Evolutionary conservation across 92 coral and sea anemone species (phyloP).

Genomic region (Paragorgia papillata): DNA sequence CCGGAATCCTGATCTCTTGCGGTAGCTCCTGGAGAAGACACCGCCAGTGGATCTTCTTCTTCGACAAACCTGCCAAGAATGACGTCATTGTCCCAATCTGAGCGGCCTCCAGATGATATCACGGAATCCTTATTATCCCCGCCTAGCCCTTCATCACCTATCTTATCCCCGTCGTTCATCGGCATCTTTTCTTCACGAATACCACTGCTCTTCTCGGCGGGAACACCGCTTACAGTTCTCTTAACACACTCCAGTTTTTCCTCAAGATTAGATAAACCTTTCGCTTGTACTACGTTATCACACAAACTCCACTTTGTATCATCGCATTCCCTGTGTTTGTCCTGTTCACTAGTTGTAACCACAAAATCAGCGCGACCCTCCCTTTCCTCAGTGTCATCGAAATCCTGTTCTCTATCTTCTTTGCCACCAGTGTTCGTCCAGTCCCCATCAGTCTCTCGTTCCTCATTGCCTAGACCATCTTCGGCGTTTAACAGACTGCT

Average conservation of each 20-base stretch:
- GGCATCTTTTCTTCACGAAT: no score
- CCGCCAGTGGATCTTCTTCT: constrained; percentile 13
- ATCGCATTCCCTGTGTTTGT: no score
- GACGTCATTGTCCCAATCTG: not conserved
- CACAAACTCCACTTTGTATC: no score
- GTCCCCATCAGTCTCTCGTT: not conserved
- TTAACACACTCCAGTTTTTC: no score
- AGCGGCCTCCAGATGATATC: not conserved
- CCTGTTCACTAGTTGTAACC: not conserved
- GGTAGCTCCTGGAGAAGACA: not conserved
- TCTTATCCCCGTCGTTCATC: not conserved
- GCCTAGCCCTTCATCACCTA: not conserved
- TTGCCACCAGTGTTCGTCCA: not conserved
- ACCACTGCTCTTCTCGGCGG: no score
- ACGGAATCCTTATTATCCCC: constrained; percentile 17
- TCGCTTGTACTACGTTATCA: no score
- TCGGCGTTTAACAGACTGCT: constrained; percentile 31
- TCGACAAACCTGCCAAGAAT: constrained; percentile 13
- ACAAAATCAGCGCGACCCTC: not conserved
- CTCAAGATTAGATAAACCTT: no score
- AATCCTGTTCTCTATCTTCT: not conserved
- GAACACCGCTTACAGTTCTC: no score
- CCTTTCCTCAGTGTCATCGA: not conserved
- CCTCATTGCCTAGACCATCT: constrained; percentile 2
- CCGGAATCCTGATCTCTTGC: constrained; percentile 33